Evolutionary conservation across 2,888 invertebrate species (phyloP).

Genomic region (Mythimna loreyi): DNA sequence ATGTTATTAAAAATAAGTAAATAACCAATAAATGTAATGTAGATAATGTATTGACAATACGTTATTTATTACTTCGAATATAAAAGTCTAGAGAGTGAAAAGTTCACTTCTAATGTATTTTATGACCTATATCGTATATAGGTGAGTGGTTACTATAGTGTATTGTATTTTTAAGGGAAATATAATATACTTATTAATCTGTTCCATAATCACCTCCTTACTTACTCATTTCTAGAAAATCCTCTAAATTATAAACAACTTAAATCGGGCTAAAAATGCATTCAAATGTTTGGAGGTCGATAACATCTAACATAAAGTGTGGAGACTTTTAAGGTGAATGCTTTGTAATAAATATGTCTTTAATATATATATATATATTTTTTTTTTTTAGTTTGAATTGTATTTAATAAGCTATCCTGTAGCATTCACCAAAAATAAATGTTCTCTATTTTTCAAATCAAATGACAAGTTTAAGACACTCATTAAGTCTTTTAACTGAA

Average conservation of each 20-base stretch:
- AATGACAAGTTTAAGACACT: no score
- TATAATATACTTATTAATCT: background rate
- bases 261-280: background rate
- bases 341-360: no score
- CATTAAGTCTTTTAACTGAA: no score
- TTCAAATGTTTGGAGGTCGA: conserved; percentile 14
- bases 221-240: background rate
- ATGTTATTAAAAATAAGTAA: conserved; percentile 12
- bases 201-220: background rate
- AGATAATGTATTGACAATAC: conserved; percentile 8
- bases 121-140: conserved; percentile 14
- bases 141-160: background rate
- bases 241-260: background rate
- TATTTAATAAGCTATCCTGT: no score
- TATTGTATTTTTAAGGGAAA: conserved; percentile 1
- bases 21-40: background rate
- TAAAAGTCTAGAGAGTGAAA: background rate
- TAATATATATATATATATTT: no score
- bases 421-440: no score
- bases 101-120: background rate
- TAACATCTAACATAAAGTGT: no score
- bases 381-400: no score
- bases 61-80: background rate
- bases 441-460: no score
- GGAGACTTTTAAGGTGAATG: no score